Percentiles rank a stretch among this genome's conserved stretches.
These are phyloP conservation scores for Platerodrilus igneus DNA, from an alignment of 2,888 invertebrate species.

Conservation along the genomic window DNA sequence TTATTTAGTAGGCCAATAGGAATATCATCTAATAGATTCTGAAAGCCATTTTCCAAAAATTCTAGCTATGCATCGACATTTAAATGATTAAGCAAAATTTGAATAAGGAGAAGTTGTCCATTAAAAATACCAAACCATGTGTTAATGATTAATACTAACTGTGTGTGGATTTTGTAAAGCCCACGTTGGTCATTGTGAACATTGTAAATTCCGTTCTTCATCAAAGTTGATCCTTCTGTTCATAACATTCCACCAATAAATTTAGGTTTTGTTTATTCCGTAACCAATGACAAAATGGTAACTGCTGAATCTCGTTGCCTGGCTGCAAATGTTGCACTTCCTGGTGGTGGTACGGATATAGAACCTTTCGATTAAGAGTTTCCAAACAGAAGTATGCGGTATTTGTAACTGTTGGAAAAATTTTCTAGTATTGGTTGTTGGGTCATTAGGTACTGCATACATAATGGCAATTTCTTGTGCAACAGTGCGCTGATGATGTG, in stretches of 20 bases:
- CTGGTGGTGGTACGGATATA: slow-evolving; percentile 11
- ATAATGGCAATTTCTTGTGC: slow-evolving; percentile 7
- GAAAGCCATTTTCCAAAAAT: too few species aligned
- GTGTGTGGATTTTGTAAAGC: slow-evolving; percentile 1
- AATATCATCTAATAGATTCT: too few species aligned
- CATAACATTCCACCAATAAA: background rate
- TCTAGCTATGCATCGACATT: too few species aligned
- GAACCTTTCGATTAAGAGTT: slow-evolving; percentile 4
- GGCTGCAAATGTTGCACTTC: slow-evolving; percentile 14
- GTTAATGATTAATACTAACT: slow-evolving; percentile 3
- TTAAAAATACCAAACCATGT: slow-evolving; percentile 1
- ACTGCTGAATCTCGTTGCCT: slow-evolving; percentile 7
- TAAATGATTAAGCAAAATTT: too few species aligned
- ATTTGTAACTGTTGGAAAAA: slow-evolving; percentile 3
- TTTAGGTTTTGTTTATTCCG: background rate
- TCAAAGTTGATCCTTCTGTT: background rate
- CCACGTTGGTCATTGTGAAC: slow-evolving; percentile 5
- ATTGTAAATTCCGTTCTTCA: slow-evolving; percentile 2
- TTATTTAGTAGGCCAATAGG: too few species aligned
- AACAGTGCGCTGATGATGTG: too few species aligned
- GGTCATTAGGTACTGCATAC: slow-evolving; percentile 8
- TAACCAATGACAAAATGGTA: slow-evolving; percentile 9
- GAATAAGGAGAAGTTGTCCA: too few species aligned
- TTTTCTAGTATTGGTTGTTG: slow-evolving; percentile 2
- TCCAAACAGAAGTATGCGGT: slow-evolving; percentile 6